A percentile compares a stretch with the other conserved stretches of the same genome.
These are phyloP conservation scores for Phaetusa simplex DNA, from an alignment of 2,113 vertebrate species.

Conservation along the genomic window DNA sequence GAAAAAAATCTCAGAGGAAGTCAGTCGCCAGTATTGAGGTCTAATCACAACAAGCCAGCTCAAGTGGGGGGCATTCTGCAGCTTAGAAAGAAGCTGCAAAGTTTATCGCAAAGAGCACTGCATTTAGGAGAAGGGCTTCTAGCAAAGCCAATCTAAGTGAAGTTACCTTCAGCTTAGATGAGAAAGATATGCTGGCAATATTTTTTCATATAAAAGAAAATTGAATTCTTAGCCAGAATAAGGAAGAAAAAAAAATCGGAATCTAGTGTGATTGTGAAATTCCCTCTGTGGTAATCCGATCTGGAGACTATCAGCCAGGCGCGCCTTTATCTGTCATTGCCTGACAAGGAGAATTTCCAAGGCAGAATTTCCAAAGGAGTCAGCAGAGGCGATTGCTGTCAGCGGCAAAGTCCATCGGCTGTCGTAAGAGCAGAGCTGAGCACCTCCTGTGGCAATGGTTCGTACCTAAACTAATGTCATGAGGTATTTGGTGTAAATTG, in stretches of 20 bases:
- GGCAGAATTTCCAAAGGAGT: not conserved
- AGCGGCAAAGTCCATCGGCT: fast-evolving
- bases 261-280: not conserved
- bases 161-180: not conserved
- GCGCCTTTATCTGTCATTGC: not conserved
- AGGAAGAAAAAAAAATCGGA: not conserved
- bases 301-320: not conserved
- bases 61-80: not conserved
- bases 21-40: not conserved
- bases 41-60: not conserved
- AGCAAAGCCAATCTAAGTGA: not conserved
- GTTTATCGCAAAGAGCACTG: not conserved
- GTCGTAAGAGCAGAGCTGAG: not conserved
- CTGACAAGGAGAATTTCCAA: not conserved
- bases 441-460: not conserved
- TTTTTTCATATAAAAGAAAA: conserved; percentile 48
- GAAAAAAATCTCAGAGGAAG: not conserved
- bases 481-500: not conserved
- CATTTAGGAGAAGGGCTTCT: not conserved
- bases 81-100: not conserved
- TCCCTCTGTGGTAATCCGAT: not conserved
- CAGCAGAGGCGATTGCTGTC: not conserved
- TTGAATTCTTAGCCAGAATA: conserved; percentile 10
- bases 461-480: not conserved
- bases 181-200: not conserved